A percentile compares a stretch with the other conserved stretches of the same genome.
Conservation (phyloP, 1,140 invertebrate genomes). For the Zeugodacus cucurbitae region DNA sequence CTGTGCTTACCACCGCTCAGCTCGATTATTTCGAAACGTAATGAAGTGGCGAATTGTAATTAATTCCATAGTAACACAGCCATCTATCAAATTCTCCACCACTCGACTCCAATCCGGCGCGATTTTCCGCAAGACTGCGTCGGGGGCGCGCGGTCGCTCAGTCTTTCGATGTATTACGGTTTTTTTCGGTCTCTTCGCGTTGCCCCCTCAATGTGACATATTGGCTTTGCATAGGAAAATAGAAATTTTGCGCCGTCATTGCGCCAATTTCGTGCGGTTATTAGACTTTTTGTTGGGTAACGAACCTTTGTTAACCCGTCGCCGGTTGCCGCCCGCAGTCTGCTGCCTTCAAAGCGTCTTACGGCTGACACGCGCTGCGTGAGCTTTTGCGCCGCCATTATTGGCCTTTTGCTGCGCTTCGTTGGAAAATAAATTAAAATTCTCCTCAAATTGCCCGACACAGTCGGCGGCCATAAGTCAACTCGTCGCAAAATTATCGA, state of each 20-base stretch:
- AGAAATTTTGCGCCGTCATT: not conserved
- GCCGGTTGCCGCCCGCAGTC: too few relatives aligned
- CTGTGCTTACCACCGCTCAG: not conserved
- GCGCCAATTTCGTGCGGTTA: slow-evolving; percentile 1
- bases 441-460: not conserved
- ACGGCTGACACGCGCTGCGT: not conserved
- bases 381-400: not conserved
- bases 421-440: slow-evolving; percentile 26
- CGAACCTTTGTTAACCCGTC: not conserved
- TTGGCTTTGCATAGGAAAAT: not conserved
- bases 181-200: not conserved
- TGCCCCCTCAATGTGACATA: not conserved
- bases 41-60: slow-evolving; percentile 65
- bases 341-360: not conserved
- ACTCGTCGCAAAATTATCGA: slow-evolving; percentile 6
- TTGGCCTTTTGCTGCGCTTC: not conserved
- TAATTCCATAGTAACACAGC: slow-evolving; percentile 61
- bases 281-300: not conserved
- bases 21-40: slow-evolving; percentile 42
- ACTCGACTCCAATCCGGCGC: not conserved
- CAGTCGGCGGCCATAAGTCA: not conserved
- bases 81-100: slow-evolving; percentile 58
- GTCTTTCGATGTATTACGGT: not conserved
- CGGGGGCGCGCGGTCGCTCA: not conserved
- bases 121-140: not conserved